phyloP scores from a whole-genome alignment of 2,797 vertebrate species.

The Cyprinella venusta region DNA sequence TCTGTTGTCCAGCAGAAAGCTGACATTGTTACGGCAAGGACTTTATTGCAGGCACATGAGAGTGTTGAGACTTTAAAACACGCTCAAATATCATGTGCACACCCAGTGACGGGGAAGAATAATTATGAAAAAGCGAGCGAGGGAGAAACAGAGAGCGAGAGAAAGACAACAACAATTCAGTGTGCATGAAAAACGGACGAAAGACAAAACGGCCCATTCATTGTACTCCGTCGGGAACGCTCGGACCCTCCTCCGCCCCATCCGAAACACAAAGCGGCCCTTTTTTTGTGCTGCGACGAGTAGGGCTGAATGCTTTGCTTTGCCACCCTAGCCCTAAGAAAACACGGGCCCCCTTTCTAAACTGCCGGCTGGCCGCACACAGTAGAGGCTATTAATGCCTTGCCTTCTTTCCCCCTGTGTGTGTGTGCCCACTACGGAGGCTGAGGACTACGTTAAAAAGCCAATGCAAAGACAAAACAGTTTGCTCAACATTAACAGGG shows the following conservation, averaged over 20 bases:
- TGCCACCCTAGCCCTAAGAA: constrained; percentile 97
- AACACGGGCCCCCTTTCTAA: constrained; percentile 91
- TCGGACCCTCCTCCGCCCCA: constrained; percentile 84
- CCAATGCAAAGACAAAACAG: constrained; percentile 98
- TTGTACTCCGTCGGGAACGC: constrained; percentile 93
- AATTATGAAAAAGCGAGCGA: constrained; percentile 81
- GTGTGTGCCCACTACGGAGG: constrained; percentile 82
- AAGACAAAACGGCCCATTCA: constrained; percentile 93
- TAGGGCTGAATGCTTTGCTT: constrained; percentile 97
- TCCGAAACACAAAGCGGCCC: constrained; percentile 90
- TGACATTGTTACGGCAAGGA: constrained; percentile 81
- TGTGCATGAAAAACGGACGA: constrained; percentile 80
- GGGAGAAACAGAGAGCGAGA: constrained; percentile 77
- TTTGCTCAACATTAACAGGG: constrained; percentile 92
- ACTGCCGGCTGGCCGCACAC: constrained; percentile 88
- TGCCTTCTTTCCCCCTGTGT: constrained; percentile 75
- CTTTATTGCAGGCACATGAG: constrained; percentile 93
- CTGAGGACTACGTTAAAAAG: constrained; percentile 83
- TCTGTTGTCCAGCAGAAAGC: constrained; percentile 92
- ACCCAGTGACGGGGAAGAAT: constrained; percentile 85
- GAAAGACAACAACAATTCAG: constrained; percentile 87
- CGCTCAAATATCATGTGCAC: constrained; percentile 89
- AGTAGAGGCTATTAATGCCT: constrained; percentile 92
- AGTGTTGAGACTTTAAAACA: constrained; percentile 87
- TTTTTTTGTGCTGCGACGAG: constrained; percentile 82